Base-by-base conservation (phyloP, 2,888 invertebrate species). In the Tupiocoris notatus region DNA sequence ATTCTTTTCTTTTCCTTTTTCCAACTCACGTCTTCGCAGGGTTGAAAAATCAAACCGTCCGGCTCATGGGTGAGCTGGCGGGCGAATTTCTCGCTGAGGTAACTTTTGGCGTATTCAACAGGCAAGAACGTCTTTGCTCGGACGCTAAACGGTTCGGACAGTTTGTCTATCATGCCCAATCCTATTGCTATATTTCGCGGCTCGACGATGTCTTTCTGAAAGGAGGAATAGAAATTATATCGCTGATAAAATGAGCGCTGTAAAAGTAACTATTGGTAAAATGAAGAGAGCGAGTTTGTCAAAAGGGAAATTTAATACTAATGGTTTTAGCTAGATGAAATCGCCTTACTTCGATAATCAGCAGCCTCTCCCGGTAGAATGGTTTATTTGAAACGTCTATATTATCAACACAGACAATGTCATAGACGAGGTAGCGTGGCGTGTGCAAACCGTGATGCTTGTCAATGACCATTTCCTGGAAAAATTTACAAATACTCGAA, bases 31-130 rank as follows among this genome's bases (percentile, higher is more conserved):
- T 92, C 93, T 79, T 88, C 87, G 0, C 92, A 88, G 0, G 99
- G 99, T 83, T 99, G 99, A 84, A 98, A 99, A 82, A 99, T 96
- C 16, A 99, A 88, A 20, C 99, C 99, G 83, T 99, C 99, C 0
- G 98, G 97, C 84, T 98, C 97, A 83, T 99, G 99, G 0, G 90
- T 88, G 18, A 99, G 86, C 54, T 91, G 89, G 80, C 90, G 90
- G 0, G 92, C 89, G 85, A 99, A 98, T 82, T 94, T 94, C 62
- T 93, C 93, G 16, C 92, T 90, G 1, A 95, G 84, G 63, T 95
- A 85, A 81, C 88, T 88, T 2, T 85, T 86, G 0, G 94, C 88
- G 84, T 89, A 88, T 0, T 88, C 86, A 75, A 96, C 85, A 66
- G 93, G 92, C 92, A 93, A 98, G 85, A 99, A 99, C 22, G 92